Evolutionary conservation across 1,140 invertebrate genomes (phyloP), one percentile per base, ranked within the genome.

Genomic region (Cyrtorhinus lividipennis): DNA sequence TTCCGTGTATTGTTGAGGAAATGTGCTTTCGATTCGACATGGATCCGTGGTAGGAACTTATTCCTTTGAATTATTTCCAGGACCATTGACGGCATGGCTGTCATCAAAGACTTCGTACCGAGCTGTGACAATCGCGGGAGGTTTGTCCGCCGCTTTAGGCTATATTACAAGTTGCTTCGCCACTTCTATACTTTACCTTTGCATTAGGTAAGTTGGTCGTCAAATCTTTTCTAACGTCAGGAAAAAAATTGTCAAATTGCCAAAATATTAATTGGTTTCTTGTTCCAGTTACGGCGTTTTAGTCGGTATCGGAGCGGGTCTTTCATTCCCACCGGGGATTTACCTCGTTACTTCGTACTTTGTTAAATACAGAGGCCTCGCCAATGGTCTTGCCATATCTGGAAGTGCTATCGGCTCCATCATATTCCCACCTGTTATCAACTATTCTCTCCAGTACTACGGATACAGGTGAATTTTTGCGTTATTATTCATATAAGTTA

Each of bases 261-360:
- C n/a, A n/a, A n/a, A n/a, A n/a, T n/a, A n/a, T n/a, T n/a, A n/a
- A 53, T 53, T 20, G 48, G 8, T 53, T 53, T 13, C 10, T 57
- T 62, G 20, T 79, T 78, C 24, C 71, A 89, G 87, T 75, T 90
- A 87, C 75, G 88, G 87, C 48, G 77, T 88, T 13, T 74, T 89
- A 58, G 85, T 88, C n/a, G 88, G 88, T 53, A 81, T 81, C 48
- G 88, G 88, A 3, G 87, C 87, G 5, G 88, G 87, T 0, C 73
- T 90, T 25, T 82, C 86, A 0, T 90, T 89, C 72, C 87, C 89
- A 2, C 88, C 90, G 24, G 91, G 89, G 0, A 87, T 94, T n/a
- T 90, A 92, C 71, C 90, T 92, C 68, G 88, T 92, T 46, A 90
- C 88, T 8, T 86, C 87, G 46, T 94, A 93, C 72, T 94, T 93